Evolutionary conservation across 1,140 invertebrate genomes (phyloP), one percentile per base, ranked within the genome.

Genomic region (Drosophila sulfurigaster): DNA sequence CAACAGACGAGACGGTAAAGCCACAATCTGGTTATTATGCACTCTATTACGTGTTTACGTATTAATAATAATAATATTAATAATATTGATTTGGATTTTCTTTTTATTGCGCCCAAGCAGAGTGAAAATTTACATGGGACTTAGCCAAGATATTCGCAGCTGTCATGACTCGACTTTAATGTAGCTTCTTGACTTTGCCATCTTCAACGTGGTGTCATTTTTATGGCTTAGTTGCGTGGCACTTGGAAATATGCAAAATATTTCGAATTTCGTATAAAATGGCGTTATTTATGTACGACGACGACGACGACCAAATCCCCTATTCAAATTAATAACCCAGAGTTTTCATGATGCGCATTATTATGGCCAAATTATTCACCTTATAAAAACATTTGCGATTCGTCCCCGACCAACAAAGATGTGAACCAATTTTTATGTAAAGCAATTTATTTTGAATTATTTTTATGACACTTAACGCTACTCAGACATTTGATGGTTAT

Each of bases 361-460:
- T 91, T 91, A 91, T 91, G 86, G 59, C 85, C 89, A 83, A 89
- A 91, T 91, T 91, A 91, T 89, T 73, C 78, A 89, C 85, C 89
- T 91, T 89, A 86, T 83, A 75, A 78, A 78, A 91, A 82, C 75
- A 78, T 74, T 90, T 86, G 69, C 75, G n/a, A n/a, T n/a, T n/a
- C n/a, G n/a, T n/a, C n/a, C n/a, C n/a, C n/a, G n/a, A n/a, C n/a
- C n/a, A n/a, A n/a, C n/a, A n/a, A n/a, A n/a, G n/a, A n/a, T 59
- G 15, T 28, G 10, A 38, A 51, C 64, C 80, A 86, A 89, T 91
- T 91, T 89, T 91, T 91, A 91, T 91, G 89, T 72, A 89, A 78
- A 90, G 89, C 89, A 91, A 91, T 91, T 91, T 91, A 91, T 91
- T 91, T 91, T 91, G 89, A 91, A 87, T 91, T 91, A 91, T 91